Base-by-base conservation (phyloP, 2,113 vertebrate genomes). In the Struthio camelus region DNA sequence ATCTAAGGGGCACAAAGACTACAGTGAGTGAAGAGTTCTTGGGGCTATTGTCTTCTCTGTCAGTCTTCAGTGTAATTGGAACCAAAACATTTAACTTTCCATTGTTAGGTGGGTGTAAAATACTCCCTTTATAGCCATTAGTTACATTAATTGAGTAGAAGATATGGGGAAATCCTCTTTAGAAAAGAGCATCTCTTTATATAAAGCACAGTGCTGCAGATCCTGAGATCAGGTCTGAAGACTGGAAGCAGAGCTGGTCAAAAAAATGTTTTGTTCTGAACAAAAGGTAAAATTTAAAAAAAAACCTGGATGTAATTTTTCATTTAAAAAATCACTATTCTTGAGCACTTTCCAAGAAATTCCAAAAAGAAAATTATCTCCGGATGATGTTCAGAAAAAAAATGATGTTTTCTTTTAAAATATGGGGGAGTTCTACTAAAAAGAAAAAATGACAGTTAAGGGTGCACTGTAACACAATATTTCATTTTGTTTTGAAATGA, bases 401-500 rank as follows among this genome's bases (percentile, higher is more conserved):
- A 93, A 76, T 6, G 0, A 48, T 69, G 20, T 51, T 86, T 93
- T 58, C 34, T 93, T 92, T 80, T 78, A 76, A 87, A 87, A 91
- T 53, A 11, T 25, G 36, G n/a, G 9, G 7, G 6, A 24, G 10
- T 79, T 83, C 40, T 69, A 11, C 54, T 65, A 34, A 81, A 78
- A 87, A 77, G 9, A 34, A 94, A 84, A 81, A 85, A 78, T 28
- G 6, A 36, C 51, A 27, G 61, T 62, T 89, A 80, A 89, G n/a
- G 7, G 62, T 82, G 18, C 50, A 44, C 40, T 65, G 71, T 82
- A 92, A 85, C 22, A 91, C 22, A 93, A 28, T 89, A 94, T 87
- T 96, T 94, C 62, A 42, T 79, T 40, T 80, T 94, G 66, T 80
- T 96, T 96, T 94, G 86, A 91, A 96, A 94, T 59, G 53, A 85